Percentiles rank a stretch among this genome's conserved stretches.
These are phyloP conservation scores for Pavo muticus DNA, from an alignment of 2,113 vertebrate species.

Conservation along the genomic window DNA sequence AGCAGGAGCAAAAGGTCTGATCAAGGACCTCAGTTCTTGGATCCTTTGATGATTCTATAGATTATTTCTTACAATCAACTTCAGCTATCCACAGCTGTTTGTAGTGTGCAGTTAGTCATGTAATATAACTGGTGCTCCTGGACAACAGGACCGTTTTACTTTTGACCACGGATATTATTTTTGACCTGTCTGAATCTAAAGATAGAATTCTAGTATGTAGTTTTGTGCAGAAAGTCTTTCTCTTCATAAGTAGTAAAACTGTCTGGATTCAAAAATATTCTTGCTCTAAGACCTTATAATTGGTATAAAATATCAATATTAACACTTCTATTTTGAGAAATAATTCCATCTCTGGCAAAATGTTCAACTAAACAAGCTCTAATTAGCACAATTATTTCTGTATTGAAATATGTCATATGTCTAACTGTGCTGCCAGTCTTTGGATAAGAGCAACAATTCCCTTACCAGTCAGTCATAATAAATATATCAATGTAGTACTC, in stretches of 20 bases:
- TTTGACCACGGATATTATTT: background rate
- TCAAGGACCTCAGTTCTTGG: background rate
- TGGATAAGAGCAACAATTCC: background rate
- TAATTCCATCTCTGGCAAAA: background rate
- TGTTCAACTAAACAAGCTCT: background rate
- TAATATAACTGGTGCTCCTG: background rate
- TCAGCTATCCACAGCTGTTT: background rate
- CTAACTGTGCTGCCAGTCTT: slow-evolving; percentile 20
- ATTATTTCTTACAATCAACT: slow-evolving; percentile 3
- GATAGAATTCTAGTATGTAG: background rate
- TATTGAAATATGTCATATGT: background rate
- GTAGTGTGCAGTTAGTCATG: background rate
- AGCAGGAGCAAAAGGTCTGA: background rate
- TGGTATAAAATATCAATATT: background rate
- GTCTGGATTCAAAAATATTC: background rate
- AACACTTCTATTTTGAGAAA: background rate
- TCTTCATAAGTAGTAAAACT: background rate
- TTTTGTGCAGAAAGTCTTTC: background rate
- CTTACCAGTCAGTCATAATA: background rate
- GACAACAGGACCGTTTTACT: background rate
- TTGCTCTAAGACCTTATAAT: background rate
- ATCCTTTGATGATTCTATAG: background rate
- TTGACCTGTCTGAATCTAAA: background rate
- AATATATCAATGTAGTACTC: background rate
- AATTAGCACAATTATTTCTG: slow-evolving; percentile 33